Conservation (phyloP, 2,888 invertebrate species). For the Lamproptera curius region DNA sequence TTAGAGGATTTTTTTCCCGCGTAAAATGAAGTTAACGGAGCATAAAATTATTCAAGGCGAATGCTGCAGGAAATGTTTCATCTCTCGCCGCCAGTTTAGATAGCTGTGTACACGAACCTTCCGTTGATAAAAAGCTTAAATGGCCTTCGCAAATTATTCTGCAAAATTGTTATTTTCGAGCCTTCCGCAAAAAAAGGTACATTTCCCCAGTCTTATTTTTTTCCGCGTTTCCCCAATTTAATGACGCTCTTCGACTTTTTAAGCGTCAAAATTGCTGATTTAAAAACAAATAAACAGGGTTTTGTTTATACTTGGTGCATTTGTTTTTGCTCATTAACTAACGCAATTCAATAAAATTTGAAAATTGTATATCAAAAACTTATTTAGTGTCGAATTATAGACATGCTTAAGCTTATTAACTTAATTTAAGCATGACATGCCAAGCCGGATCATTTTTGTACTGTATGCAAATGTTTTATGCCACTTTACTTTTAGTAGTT, state of each 20-base stretch:
- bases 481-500: too few species aligned
- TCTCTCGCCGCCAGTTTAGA: conserved; percentile 56
- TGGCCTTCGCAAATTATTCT: conserved; percentile 68
- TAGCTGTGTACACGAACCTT: conserved; percentile 69
- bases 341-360: too few species aligned
- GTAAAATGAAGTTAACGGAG: conserved; percentile 68
- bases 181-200: conserved; percentile 42
- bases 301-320: conserved; percentile 38
- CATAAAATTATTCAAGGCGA: conserved; percentile 66
- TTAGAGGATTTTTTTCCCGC: conserved; percentile 51
- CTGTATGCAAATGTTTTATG: too few species aligned
- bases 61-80: conserved; percentile 59
- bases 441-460: too few species aligned
- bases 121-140: conserved; percentile 71
- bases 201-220: conserved; percentile 53
- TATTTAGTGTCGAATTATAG: too few species aligned
- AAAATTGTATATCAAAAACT: too few species aligned
- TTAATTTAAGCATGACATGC: too few species aligned
- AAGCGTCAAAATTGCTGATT: conserved; percentile 56
- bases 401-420: too few species aligned
- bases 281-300: conserved; percentile 57
- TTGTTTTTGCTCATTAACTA: too few species aligned
- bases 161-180: conserved; percentile 67
- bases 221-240: conserved; percentile 41
- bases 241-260: conserved; percentile 54